Conservation (phyloP, 2,888 invertebrate species). For the Fragum fragum region DNA sequence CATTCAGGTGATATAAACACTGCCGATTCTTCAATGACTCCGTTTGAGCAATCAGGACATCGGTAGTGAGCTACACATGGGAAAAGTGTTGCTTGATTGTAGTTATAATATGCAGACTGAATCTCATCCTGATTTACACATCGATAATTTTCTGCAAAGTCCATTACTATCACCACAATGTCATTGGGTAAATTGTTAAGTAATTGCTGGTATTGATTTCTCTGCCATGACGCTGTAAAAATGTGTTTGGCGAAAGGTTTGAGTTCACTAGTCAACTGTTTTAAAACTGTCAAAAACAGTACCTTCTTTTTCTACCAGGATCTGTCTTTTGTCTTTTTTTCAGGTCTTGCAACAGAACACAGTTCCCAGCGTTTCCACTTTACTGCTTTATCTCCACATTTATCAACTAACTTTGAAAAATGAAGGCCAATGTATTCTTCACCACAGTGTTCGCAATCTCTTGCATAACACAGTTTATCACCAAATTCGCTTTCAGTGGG, state of each 20-base stretch:
- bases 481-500: not conserved
- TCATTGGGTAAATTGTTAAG: too few species aligned
- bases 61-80: too few species aligned
- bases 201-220: not conserved
- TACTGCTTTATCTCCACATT: not conserved
- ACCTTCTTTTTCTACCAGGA: slow-evolving; percentile 27
- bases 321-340: slow-evolving; percentile 19
- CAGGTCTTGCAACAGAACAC: not conserved
- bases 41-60: too few species aligned
- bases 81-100: too few species aligned
- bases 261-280: slow-evolving; percentile 15
- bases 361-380: slow-evolving; percentile 30
- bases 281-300: slow-evolving; percentile 8
- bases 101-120: too few species aligned
- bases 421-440: not conserved
- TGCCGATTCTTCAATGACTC: too few species aligned
- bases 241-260: slow-evolving; percentile 31
- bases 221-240: slow-evolving; percentile 34
- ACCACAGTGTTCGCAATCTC: slow-evolving; percentile 7
- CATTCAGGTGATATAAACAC: slow-evolving; percentile 24
- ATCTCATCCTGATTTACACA: too few species aligned
- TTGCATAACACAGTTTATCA: not conserved
- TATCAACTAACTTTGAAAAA: not conserved
- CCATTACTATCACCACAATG: too few species aligned
- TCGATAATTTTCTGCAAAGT: too few species aligned